A percentile compares a stretch with the other conserved stretches of the same genome.
These are phyloP conservation scores for Sapayoa aenigma DNA, from an alignment of 2,113 vertebrate species.

Conservation along the genomic window DNA sequence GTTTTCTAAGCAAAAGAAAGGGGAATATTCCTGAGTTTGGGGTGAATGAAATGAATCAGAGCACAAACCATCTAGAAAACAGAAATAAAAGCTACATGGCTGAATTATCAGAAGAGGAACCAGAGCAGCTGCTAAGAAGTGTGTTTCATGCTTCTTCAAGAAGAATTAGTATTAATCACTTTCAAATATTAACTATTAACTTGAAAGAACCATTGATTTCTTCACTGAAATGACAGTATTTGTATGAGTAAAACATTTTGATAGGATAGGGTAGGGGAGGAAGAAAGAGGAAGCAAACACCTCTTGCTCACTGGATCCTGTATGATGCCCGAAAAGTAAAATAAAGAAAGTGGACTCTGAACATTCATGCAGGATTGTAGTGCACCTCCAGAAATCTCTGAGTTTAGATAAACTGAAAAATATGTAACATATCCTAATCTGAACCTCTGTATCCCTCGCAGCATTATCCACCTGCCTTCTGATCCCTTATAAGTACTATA, in stretches of 20 bases:
- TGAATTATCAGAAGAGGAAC: background rate
- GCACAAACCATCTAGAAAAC: background rate
- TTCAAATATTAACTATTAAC: background rate
- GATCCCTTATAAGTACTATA: background rate
- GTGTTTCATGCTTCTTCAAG: background rate
- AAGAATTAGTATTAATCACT: background rate
- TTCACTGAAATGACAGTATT: background rate
- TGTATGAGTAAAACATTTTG: background rate
- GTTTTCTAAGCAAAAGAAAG: background rate
- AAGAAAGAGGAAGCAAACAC: background rate
- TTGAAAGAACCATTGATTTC: background rate
- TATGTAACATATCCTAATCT: background rate
- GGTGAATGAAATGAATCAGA: background rate
- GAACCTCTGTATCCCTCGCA: background rate
- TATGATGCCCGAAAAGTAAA: background rate
- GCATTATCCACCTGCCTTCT: background rate
- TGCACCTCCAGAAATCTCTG: background rate
- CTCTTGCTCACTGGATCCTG: background rate
- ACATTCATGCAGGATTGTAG: background rate
- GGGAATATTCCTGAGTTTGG: background rate
- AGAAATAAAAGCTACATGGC: constrained; percentile 9
- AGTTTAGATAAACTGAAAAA: background rate
- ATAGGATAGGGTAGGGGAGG: background rate
- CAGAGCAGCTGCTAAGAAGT: background rate
- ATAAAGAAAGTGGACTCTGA: background rate